Evolutionary conservation across 2,113 vertebrate species (phyloP), one percentile per base, ranked within the genome.

Genomic region (Seriola quinqueradiata): DNA sequence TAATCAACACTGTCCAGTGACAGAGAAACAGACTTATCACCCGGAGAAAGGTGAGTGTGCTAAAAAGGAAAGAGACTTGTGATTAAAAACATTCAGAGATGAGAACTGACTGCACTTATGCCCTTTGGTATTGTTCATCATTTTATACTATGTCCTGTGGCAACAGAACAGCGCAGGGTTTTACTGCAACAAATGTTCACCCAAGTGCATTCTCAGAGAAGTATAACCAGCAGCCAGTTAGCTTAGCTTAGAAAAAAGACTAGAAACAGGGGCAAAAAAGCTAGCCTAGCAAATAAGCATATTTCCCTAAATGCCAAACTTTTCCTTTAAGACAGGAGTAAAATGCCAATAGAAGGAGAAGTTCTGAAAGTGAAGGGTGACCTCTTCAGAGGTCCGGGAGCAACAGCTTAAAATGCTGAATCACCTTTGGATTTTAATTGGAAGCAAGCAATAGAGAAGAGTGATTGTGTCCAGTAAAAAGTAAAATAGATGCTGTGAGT

Each of bases 1-100:
- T 28, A 76, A 75, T 64, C 55, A 69, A 55, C 66, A 66, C 46
- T 42, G 78, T 78, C 34, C 55, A 72, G 8, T 19, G 65, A 71
- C 28, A 66, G 10, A 58, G 25, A 60, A 82, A 64, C 19, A 42
- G 34, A 63, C 13, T 42, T 60, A 75, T 59, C 36, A 38, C 52
- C 40, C 23, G 25, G 32, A 57, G 58, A 70, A 82, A 75, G 44
- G 38, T 79, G 23, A 75, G 23, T 72, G 61, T 36, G 55, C 70
- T 63, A 42, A 81, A 72, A 68, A 32, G 23, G 19, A 42, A 50
- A 59, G 48, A 70, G 59, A 65, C 68, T 71, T 25, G 38, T 64
- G 68, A 79, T 32, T 9, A 67, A 73, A 73, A 73, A 68, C 17
- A 67, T 25, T 60, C 55, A 38, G 1, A 60, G 71, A 59, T 77